phyloP scores from a whole-genome alignment of 2,113 vertebrate species.

The Crotophaga sulcirostris region DNA sequence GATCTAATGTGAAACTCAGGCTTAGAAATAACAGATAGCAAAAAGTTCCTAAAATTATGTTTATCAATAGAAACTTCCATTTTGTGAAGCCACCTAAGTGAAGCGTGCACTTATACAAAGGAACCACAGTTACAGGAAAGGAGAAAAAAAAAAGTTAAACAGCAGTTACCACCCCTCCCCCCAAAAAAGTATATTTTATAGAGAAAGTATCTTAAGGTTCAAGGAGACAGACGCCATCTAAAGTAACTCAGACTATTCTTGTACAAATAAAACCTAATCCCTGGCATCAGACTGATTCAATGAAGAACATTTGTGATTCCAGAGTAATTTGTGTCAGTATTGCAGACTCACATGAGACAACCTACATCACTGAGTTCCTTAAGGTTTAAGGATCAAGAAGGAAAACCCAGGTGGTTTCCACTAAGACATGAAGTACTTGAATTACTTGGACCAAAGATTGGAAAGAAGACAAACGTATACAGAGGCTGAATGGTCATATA shows the following conservation, averaged over 20 bases:
- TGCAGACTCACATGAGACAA: background rate
- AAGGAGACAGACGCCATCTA: background rate
- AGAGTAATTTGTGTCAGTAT: background rate
- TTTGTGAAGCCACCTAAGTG: slow-evolving; percentile 11
- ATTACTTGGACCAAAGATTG: background rate
- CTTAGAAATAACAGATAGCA: slow-evolving; percentile 45
- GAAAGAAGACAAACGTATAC: background rate
- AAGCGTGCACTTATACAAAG: background rate
- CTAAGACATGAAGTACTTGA: background rate
- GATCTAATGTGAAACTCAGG: slow-evolving; percentile 56
- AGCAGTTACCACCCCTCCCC: background rate
- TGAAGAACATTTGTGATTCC: background rate
- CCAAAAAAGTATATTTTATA: background rate
- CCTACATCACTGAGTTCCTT: rapidly evolving
- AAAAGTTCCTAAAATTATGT: background rate
- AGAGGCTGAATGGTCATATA: background rate
- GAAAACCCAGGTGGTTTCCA: background rate
- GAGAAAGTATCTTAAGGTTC: background rate
- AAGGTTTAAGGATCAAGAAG: background rate
- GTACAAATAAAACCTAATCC: background rate
- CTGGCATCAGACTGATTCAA: background rate
- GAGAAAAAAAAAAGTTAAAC: background rate
- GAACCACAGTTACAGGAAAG: background rate
- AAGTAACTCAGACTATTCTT: background rate
- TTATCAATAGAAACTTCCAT: background rate